Evolutionary conservation across 23 tunicate genomes (phyloP), one percentile per base, ranked within the genome.

Genomic region (Clavelina lepadiformis): DNA sequence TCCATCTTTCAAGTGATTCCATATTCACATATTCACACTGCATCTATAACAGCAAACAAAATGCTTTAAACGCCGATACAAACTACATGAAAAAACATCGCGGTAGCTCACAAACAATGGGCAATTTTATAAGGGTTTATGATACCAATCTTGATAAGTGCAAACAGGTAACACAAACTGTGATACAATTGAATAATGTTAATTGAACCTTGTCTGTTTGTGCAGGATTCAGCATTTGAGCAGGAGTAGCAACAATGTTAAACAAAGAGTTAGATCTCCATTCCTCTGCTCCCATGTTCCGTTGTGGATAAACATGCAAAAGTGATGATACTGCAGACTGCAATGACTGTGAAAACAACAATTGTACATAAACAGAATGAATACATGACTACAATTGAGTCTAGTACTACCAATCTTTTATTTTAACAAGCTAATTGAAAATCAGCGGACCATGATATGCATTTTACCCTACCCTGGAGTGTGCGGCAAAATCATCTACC

Each of bases 161-260:
- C n/a, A n/a, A n/a, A n/a, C n/a, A n/a, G n/a, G n/a, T n/a, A n/a
- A n/a, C n/a, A n/a, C n/a, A n/a, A n/a, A n/a, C n/a, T n/a, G n/a
- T n/a, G n/a, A n/a, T n/a, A n/a, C n/a, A n/a, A n/a, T n/a, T n/a
- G n/a, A n/a, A n/a, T n/a, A n/a, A n/a, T n/a, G n/a, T n/a, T n/a
- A n/a, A n/a, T n/a, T 3, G 45, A 13, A 89, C 97, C 83, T 81
- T 81, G 3, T 89, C 97, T 15, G 97, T 69, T 56, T 56, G 71
- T 1, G 89, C 89, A 31, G 97, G 97, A 49, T 89, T 89, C 45
- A 89, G 83, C 89, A 89, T 89, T 33, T 80, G 82, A 5, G 83
- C 73, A 0, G 97, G 97, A 27, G 80, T 47, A 35, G 91, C 81
- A 29, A 78, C 68, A 32, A 89, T 65, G 51, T 86, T 89, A 59